A percentile compares a stretch with the other conserved stretches of the same genome.
Conservation (phyloP, 2,797 vertebrate species). For the Tangara arthus region DNA sequence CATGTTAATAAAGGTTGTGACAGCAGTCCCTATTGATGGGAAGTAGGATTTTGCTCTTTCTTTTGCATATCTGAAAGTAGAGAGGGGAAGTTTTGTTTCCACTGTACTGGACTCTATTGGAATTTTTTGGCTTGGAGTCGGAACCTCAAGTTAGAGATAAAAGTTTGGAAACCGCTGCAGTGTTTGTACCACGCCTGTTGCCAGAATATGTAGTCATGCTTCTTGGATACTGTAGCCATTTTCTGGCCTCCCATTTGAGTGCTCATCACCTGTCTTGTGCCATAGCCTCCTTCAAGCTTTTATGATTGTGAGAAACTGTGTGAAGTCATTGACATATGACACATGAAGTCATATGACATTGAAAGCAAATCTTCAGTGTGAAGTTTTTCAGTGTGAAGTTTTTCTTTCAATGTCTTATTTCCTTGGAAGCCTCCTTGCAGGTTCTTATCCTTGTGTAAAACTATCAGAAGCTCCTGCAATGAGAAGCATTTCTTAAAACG, state of each 20-base stretch:
- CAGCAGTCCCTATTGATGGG: not conserved
- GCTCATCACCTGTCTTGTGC: not conserved
- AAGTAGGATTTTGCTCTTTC: not conserved
- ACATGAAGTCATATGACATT: not conserved
- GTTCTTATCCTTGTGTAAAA: not conserved
- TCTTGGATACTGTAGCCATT: not conserved
- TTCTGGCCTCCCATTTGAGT: not conserved
- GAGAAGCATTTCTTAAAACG: not conserved
- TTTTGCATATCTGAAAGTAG: not conserved
- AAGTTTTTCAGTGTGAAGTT: not conserved
- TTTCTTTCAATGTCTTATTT: not conserved
- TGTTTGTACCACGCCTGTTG: not conserved
- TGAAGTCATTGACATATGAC: not conserved
- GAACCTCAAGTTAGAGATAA: not conserved
- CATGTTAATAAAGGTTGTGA: not conserved
- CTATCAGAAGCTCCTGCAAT: not conserved
- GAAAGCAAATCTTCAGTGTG: not conserved
- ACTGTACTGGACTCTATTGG: not conserved
- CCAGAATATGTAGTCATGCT: not conserved
- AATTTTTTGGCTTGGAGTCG: not conserved
- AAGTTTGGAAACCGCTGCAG: not conserved
- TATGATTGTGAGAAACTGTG: accelerated
- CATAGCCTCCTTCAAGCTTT: accelerated
- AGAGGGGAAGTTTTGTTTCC: not conserved
- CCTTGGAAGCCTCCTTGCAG: not conserved